Base-by-base conservation (phyloP, 1,140 invertebrate species). In the Papilio glaucus region DNA sequence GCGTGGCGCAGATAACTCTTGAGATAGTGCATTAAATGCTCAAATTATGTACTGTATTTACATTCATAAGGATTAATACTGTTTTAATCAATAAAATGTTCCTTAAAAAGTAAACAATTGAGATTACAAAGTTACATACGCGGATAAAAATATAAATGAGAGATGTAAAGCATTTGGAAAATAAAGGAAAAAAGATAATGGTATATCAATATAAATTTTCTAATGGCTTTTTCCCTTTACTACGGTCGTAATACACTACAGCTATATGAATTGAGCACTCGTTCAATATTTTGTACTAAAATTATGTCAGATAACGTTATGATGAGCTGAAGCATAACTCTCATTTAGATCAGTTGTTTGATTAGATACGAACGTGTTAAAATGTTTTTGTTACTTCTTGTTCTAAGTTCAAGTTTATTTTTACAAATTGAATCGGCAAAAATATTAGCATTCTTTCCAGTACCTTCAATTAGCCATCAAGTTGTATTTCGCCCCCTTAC, bases 391-490 rank as follows among this genome's bases (percentile, higher is more conserved):
- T 9, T 45, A 13, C 0, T 26, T 26, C 1, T 18, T 67, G 15
- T 62, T 9, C 10, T 38, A 63, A 63, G 9, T 12, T 63, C 38
- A 37, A 15, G 29, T 38, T 41, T 68, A 45, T n/a, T 68, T n/a
- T 0, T 33, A 26, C 63, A 42, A 45, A 26, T 42, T 0, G 42
- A 80, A 18, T 49, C 77, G 5, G 80, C 73, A 15, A 80, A 82
- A 68, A 95, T 96, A 71, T 78, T 96, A 15, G 93, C 86, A 0
- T 78, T 94, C 0, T 84, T 94, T 57, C 86, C 94, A 4, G 85
- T 84, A 9, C 86, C 94, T 0, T 94, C 94, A 0, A 89, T 93
- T 61, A 95, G 95, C 75, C 95, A 95, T 79, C 94, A 95, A 84
- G 81, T 94, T 4, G 91, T 94, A 0, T 94, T 92, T 71, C 78